Evolutionary conservation across 2,797 vertebrate genomes (phyloP), one percentile per base, ranked within the genome.

Genomic region (Liasis olivaceus): DNA sequence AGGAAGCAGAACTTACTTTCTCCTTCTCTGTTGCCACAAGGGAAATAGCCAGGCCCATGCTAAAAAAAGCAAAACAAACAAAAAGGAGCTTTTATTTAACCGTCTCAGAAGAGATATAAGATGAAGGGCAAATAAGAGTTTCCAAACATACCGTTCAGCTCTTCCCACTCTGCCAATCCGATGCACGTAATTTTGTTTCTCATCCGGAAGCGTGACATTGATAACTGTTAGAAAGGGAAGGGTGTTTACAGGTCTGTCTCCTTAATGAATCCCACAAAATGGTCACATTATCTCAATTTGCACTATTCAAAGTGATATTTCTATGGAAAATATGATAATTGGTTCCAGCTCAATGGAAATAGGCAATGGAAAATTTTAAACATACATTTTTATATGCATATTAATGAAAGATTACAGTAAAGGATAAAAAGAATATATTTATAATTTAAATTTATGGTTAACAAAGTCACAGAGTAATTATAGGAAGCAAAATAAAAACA

Each of bases 161-260:
- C 99, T 98, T 88, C 99, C 99, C 2, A 99, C 99, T 97, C 99
- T 98, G 91, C 99, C 99, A 2, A 99, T 99, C 6, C 99, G 98
- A 97, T 99, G 99, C 63, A 99, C 99, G 0, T 99, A 99, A 96
- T 99, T 99, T 96, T 99, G 99, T 94, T 99, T 99, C 95, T 99
- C 99, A 96, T 99, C 99, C 1, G 99, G 99, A 89, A 99, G 98
- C 0, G 99, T 99, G 95, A 99, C 99, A 0, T 99, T 99, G 94
- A 99, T 99, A 95, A 99, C 99, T 98, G 93, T 59, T 51, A 90
- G 47, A 92, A 0, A 95, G 1, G 63, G 0, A 91, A 5, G 93
- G 85, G 58, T 24, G 9, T 81, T 81, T 81, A 81, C 47, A 81
- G 20, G 72, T 22, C 6, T 77, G 3, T 42, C 17, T 47, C 20